Evolutionary conservation across 2,888 invertebrate species (phyloP), one percentile per base, ranked within the genome.

Genomic region (Piscicola geometra): DNA sequence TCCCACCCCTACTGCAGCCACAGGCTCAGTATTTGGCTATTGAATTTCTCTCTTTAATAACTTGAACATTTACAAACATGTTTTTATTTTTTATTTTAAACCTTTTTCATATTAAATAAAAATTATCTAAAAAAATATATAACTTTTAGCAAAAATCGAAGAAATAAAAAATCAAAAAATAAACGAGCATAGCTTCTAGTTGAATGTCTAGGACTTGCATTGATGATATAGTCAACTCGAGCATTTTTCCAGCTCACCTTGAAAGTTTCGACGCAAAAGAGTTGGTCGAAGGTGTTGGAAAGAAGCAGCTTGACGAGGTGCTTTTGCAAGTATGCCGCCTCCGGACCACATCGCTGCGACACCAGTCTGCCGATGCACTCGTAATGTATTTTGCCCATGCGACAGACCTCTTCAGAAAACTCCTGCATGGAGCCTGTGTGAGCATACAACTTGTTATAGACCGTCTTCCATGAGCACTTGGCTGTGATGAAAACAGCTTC

Each of bases 241-340:
- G 25, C 3, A 21, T 56, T 56, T 3, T 5, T 15, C 60, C 5
- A 21, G 21, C n/a, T n/a, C 36, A 69, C 21, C 5, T 47, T 69
- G 33, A 52, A 71, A 3, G 52, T 50, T 15, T 50, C 30, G 33
- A 30, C 32, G 30, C 71, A 71, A 32, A 50, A 71, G 9, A 71
- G 25, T 28, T 71, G 41, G 52, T 71, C 71, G 18, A 71, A 71
- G 12, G 71, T 50, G 30, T 50, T 21, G 18, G 28, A 18, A n/a
- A 71, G 32, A 1, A 71, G 15, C 21, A 71, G 41, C 30, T 71
- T 71, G 2, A 71, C 21, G 25, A 71, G 30, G n/a, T 50, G 32
- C 18, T 71, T 52, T 41, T 71, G 71, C 21, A 71, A n/a, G 12
- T 71, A 32, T 18, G 71, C 71, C 3, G 71, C 71, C 32, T 71